Evolutionary conservation across 1,140 invertebrate genomes (phyloP).

Genomic region (Drosophila kikkawai): DNA sequence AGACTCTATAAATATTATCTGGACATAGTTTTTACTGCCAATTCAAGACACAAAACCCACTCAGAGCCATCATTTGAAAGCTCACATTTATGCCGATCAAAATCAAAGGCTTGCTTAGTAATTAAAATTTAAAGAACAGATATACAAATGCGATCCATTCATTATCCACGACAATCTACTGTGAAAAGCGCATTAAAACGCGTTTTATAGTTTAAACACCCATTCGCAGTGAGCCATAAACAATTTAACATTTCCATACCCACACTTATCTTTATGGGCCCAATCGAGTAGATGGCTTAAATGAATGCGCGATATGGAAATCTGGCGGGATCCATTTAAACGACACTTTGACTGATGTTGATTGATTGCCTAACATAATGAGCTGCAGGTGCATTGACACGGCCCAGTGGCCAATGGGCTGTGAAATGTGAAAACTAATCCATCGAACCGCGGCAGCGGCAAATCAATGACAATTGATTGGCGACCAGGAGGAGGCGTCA

Average conservation of each 20-base stretch:
- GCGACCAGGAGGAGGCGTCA: conserved; percentile 12
- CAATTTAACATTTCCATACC: conserved; percentile 33
- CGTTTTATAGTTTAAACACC: conserved; percentile 36
- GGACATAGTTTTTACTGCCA: conserved; percentile 1
- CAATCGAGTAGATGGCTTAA: conserved; percentile 21
- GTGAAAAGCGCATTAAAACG: conserved; percentile 33
- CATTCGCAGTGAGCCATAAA: conserved; percentile 24
- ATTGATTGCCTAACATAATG: conserved; percentile 39
- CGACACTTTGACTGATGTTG: conserved; percentile 42
- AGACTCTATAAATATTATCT: neutral
- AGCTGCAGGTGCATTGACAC: conserved; percentile 36
- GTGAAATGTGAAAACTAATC: conserved; percentile 46
- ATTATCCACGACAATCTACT: conserved; percentile 32
- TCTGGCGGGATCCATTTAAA: conserved; percentile 28
- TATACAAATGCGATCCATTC: conserved; percentile 18
- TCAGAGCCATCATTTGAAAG: conserved; percentile 10
- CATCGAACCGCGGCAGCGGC: conserved; percentile 8
- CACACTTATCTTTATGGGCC: conserved; percentile 23
- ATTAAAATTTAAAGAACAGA: conserved; percentile 14
- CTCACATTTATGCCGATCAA: neutral
- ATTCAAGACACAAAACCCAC: conserved; percentile 3
- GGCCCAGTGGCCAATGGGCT: conserved; percentile 9
- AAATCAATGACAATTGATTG: conserved; percentile 41
- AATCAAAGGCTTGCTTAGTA: conserved; percentile 14
- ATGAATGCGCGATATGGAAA: conserved; percentile 24